Base-by-base conservation (phyloP, 2,888 invertebrate species). In the Hipparchia semele region DNA sequence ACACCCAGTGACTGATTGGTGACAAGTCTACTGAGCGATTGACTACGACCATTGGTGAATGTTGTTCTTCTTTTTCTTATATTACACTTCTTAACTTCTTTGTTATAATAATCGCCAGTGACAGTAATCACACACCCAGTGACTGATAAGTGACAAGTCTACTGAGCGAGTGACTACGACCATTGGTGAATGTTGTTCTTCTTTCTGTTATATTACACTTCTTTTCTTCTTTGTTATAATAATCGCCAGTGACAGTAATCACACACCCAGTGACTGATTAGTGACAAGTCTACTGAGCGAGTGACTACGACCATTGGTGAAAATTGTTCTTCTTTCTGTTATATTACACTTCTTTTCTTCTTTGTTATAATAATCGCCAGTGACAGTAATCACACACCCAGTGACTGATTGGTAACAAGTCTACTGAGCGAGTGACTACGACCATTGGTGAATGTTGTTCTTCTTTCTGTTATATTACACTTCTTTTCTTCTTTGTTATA, bases 211-310 rank as follows among this genome's bases (percentile, higher is more conserved):
- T 39, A 39, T 58, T 13, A 23, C 7, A 58, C 6, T 58, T 58
- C 56, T 58, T 23, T 0, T 13, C 23, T 58, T 58, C 56, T n/a
- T 13, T 45, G 46, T n/a, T 1, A 51, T 9, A 23, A 23, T 51
- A 51, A 23, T 12, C 53, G 23, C 13, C 49, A 74, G 60, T 73
- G 71, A 68, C 61, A 74, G 75, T 62, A 74, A 76, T 79, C 82
- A 76, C 45, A 68, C 62, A 78, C 79, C 80, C 79, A 80, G 80
- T 82, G 81, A 81, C 78, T 79, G 73, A 79, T 70, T 51, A 59
- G 53, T 39, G 66, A 80, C 77, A 73, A 80, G 77, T 78, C 80
- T 68, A 75, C 77, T 78, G 77, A 75, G 69, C 9, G 56, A 72
- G 61, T 77, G 79, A 80, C 68, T 33, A 60, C 68, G 9, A 58